These are phyloP conservation scores for Lucilia cuprina DNA, from an alignment of 1,140 invertebrate species.

Conservation along the genomic window DNA sequence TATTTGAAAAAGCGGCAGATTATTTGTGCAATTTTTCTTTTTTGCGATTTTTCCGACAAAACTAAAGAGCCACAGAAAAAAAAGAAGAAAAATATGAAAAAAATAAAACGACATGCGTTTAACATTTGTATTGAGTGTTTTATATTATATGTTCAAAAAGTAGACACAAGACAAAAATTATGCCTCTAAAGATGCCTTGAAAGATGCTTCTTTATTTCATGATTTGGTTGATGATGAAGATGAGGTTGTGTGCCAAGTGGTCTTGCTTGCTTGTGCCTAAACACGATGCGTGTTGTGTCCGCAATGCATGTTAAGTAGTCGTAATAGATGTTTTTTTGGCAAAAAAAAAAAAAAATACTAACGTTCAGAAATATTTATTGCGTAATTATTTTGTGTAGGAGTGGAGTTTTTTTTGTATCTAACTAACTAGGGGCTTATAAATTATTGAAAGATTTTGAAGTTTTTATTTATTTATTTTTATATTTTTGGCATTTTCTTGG, in stretches of 20 bases:
- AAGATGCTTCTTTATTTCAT: slow-evolving; percentile 1
- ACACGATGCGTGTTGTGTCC: slow-evolving; percentile 9
- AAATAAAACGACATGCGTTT: slow-evolving; percentile 3
- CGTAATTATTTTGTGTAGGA: slow-evolving; percentile 29
- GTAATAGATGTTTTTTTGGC: slow-evolving; percentile 10
- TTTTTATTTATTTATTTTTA: background rate
- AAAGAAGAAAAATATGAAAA: background rate
- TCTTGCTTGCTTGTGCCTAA: background rate
- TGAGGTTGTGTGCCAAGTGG: background rate
- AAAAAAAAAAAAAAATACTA: background rate
- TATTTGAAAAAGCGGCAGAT: slow-evolving; percentile 20
- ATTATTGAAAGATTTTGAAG: slow-evolving; percentile 15
- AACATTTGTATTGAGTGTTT: slow-evolving; percentile 34
- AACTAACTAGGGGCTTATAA: slow-evolving; percentile 9
- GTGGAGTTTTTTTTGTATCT: slow-evolving; percentile 12
- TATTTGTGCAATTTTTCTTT: background rate
- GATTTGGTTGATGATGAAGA: background rate
- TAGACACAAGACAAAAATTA: background rate
- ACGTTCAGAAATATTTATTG: slow-evolving; percentile 28
- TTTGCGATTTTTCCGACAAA: background rate
- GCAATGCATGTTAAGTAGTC: slow-evolving; percentile 22
- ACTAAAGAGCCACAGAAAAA: background rate
- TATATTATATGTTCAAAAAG: background rate
- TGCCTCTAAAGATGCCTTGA: slow-evolving; percentile 1
- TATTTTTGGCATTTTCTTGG: background rate